Conservation (phyloP, 2,113 vertebrate genomes). For the Poecilia latipinna region DNA sequence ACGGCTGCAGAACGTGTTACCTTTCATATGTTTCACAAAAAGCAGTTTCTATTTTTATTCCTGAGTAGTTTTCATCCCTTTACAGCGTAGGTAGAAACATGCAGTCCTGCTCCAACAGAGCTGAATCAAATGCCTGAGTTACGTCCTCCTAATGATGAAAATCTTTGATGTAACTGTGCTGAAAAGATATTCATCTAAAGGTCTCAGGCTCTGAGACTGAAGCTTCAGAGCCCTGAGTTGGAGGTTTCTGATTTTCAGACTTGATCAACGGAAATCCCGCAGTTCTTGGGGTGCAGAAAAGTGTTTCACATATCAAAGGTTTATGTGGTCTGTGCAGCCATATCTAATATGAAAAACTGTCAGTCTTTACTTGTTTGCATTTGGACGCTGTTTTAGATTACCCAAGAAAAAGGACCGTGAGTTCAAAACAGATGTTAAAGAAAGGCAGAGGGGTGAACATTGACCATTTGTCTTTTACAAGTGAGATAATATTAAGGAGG, state of each 20-base stretch:
- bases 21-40: not conserved
- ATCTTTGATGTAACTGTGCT: not conserved
- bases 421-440: not conserved
- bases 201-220: not conserved
- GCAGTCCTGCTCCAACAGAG: not conserved
- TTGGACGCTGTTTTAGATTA: constrained; percentile 31
- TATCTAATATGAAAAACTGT: constrained; percentile 24
- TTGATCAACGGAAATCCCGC: constrained; percentile 11
- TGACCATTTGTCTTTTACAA: not conserved
- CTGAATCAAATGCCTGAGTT: not conserved
- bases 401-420: not conserved
- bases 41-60: not conserved
- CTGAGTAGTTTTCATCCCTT: too few relatives aligned
- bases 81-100: too few relatives aligned
- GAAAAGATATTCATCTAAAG: not conserved
- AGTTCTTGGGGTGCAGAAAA: constrained; percentile 17
- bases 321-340: constrained; percentile 12
- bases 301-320: constrained; percentile 23
- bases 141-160: not conserved
- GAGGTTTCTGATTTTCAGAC: not conserved
- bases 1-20: not conserved
- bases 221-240: not conserved
- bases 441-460: not conserved
- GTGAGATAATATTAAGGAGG: constrained; percentile 12
- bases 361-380: constrained; percentile 30